phyloP scores from a whole-genome alignment of 1,140 invertebrate genomes.

The Hormaphis cornu region DNA sequence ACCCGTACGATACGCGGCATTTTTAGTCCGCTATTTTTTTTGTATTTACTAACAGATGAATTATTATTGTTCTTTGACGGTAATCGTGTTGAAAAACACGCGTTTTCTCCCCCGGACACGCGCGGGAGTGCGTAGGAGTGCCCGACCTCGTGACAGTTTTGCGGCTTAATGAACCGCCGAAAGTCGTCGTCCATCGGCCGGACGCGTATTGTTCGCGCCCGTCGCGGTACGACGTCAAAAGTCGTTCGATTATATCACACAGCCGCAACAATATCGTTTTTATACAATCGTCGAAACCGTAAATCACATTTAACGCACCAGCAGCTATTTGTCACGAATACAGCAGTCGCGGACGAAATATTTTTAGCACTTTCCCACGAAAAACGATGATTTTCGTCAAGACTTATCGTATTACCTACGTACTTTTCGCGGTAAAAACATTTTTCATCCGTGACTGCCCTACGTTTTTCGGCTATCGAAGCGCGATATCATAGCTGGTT shows the following conservation, averaged over 20 bases:
- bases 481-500: no score
- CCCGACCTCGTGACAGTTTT: conserved; percentile 31
- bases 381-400: no score
- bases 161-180: conserved; percentile 13
- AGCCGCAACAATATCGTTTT: not conserved
- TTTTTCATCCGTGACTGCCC: no score
- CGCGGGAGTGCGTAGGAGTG: conserved; percentile 31
- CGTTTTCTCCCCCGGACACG: no score
- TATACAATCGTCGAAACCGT: no score
- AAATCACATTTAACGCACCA: no score
- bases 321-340: no score
- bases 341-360: no score
- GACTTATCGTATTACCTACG: no score
- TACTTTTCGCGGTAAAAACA: no score
- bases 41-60: not conserved
- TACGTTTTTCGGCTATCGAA: no score
- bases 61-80: not conserved
- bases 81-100: not conserved
- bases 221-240: not conserved
- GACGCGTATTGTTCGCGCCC: not conserved
- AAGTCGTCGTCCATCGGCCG: conserved; percentile 10
- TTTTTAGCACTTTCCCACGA: no score
- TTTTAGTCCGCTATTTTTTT: not conserved
- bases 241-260: not conserved
- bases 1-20: not conserved